phyloP scores from a whole-genome alignment of 1,140 invertebrate genomes.

The Chironomus striatipennis region DNA sequence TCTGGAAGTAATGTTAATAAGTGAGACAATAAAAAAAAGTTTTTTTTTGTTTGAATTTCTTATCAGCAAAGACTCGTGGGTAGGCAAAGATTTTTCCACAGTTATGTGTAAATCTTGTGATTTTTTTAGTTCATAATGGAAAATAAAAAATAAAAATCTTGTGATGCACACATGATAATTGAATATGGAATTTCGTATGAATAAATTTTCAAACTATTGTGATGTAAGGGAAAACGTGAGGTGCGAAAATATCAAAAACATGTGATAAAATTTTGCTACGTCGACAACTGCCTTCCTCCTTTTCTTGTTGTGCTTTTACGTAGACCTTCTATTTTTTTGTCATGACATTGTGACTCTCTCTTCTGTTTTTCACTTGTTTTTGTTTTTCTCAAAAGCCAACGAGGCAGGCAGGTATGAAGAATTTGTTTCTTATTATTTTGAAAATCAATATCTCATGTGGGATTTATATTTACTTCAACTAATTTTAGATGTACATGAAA shows the following conservation, averaged over 20 bases:
- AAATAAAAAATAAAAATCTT: not conserved
- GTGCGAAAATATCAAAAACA: not conserved
- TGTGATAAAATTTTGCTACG: not conserved
- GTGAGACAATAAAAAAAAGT: no score
- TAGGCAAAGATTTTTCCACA: no score
- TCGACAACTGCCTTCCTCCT: no score
- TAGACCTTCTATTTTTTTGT: constrained; percentile 6
- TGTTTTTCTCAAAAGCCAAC: no score
- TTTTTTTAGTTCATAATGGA: no score
- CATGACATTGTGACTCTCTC: not conserved
- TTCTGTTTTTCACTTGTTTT: not conserved
- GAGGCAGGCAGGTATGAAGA: not conserved
- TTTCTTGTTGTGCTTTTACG: not conserved
- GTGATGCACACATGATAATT: not conserved
- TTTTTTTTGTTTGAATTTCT: no score
- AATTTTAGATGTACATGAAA: constrained; percentile 1
- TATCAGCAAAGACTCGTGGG: no score
- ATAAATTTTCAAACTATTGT: not conserved
- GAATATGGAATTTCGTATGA: not conserved
- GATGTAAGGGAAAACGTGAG: not conserved
- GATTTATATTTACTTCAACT: not conserved
- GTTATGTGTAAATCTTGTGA: no score
- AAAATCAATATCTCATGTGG: no score
- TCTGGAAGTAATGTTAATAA: no score
- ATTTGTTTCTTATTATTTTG: not conserved